Evolutionary conservation across 2,888 invertebrate species (phyloP).

Genomic region (Cosmorhoe ocellata): DNA sequence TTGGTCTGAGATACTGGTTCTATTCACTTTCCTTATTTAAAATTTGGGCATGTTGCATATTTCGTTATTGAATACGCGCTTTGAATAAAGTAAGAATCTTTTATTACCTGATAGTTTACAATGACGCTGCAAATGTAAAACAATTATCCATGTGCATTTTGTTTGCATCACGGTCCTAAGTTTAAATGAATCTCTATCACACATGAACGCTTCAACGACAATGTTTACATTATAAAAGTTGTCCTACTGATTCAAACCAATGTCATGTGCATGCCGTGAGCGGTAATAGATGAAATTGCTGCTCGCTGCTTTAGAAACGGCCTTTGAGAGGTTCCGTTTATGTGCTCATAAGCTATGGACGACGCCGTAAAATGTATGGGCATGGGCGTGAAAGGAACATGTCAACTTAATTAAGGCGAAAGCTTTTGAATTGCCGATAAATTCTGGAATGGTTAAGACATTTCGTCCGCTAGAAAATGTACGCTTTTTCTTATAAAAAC

Average conservation of each 20-base stretch:
- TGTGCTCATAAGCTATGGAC: slow-evolving; percentile 9
- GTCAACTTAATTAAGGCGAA: slow-evolving; percentile 3
- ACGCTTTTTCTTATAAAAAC: too few relatives aligned
- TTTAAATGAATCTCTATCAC: too few relatives aligned
- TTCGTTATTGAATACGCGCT: too few relatives aligned
- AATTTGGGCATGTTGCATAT: too few relatives aligned
- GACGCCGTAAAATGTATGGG: slow-evolving; percentile 10
- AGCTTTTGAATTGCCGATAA: background rate
- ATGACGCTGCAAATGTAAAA: too few relatives aligned
- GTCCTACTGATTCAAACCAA: slow-evolving; percentile 1
- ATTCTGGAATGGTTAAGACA: background rate
- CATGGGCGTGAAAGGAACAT: slow-evolving; percentile 5
- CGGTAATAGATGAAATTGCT: slow-evolving; percentile 17
- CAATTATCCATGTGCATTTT: too few relatives aligned
- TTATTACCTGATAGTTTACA: too few relatives aligned
- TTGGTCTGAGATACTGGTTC: too few relatives aligned
- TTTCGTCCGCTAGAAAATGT: background rate
- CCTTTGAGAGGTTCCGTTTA: slow-evolving; percentile 12
- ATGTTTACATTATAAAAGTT: background rate
- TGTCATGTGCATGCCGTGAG: slow-evolving; percentile 3
- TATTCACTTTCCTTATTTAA: too few relatives aligned
- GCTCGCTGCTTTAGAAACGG: slow-evolving; percentile 12
- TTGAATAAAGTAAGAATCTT: too few relatives aligned
- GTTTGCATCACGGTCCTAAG: too few relatives aligned
- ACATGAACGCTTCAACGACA: too few relatives aligned